phyloP scores from a whole-genome alignment of 2,113 vertebrate genomes.

The Pseudopipra pipra region DNA sequence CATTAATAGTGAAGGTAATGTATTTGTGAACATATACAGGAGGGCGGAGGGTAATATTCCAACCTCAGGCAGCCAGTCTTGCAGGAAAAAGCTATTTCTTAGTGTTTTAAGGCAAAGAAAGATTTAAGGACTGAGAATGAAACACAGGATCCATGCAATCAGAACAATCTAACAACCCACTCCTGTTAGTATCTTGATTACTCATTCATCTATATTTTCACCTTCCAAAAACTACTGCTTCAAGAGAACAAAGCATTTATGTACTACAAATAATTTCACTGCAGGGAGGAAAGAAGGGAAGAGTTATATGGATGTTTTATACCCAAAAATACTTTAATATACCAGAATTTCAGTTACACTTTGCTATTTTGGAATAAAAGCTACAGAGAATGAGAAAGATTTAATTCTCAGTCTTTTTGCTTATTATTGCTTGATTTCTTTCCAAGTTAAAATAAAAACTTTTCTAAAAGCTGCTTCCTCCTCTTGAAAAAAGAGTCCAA shows the following conservation, averaged over 20 bases:
- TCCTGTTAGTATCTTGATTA: not conserved
- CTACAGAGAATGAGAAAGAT: not conserved
- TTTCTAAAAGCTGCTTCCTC: not conserved
- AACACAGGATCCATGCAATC: not conserved
- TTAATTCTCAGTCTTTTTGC: not conserved
- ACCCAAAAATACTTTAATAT: not conserved
- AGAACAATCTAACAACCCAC: not conserved
- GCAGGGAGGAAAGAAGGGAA: not conserved
- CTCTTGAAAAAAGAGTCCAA: not conserved
- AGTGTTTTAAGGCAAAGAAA: not conserved
- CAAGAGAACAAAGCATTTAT: not conserved
- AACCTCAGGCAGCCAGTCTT: not conserved
- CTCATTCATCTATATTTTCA: not conserved
- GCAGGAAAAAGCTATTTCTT: not conserved
- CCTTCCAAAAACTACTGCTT: not conserved
- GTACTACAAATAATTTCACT: not conserved
- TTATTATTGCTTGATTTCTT: not conserved
- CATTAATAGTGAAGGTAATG: conserved; percentile 37
- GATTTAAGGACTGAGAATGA: not conserved
- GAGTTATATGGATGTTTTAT: not conserved
- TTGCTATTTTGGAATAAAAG: not conserved
- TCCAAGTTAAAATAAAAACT: not conserved
- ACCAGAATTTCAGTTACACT: not conserved
- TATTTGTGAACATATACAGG: not conserved
- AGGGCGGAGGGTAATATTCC: not conserved